Evolutionary conservation across 2,888 invertebrate species (phyloP).

Genomic region (Hirtodrosophila cameraria): DNA sequence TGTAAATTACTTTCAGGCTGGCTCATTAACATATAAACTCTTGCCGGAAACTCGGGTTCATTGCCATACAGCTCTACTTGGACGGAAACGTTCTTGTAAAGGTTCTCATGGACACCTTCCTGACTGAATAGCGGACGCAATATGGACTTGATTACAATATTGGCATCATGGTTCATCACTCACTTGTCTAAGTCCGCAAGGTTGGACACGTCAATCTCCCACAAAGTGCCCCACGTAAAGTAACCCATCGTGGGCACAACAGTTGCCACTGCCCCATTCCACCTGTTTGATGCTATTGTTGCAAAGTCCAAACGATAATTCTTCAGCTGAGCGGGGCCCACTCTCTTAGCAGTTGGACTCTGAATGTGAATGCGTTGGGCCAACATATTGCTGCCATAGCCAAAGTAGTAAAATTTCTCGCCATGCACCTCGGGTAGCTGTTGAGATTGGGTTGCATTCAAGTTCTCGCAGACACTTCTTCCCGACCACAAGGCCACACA

Average conservation of each 20-base stretch:
- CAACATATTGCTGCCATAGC: constrained; percentile 95
- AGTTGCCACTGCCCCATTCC: constrained; percentile 94
- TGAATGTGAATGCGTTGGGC: constrained; percentile 91
- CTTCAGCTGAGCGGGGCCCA: constrained; percentile 87
- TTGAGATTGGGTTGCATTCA: constrained; percentile 1
- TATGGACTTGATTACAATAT: neutral
- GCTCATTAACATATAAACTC: constrained; percentile 89
- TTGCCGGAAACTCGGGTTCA: constrained; percentile 85
- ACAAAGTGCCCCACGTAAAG: constrained; percentile 89
- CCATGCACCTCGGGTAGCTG: constrained; percentile 47
- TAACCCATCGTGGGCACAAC: constrained; percentile 85
- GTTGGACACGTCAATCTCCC: constrained; percentile 88
- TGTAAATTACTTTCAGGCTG: constrained; percentile 85
- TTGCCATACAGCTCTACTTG: constrained; percentile 85
- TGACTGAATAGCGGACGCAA: constrained; percentile 57
- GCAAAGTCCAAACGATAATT: constrained; percentile 89
- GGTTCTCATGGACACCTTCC: constrained; percentile 82
- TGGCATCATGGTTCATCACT: constrained; percentile 31
- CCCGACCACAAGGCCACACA: neutral
- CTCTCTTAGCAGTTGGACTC: constrained; percentile 90
- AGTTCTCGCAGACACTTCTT: neutral
- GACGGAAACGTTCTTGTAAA: constrained; percentile 88
- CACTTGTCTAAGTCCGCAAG: constrained; percentile 89
- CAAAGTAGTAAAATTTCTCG: constrained; percentile 90
- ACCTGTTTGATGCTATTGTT: constrained; percentile 86